Percentiles rank a stretch among this genome's conserved stretches.
phyloP scores from a whole-genome alignment of 2,888 invertebrate genomes.

The Drosophila pegasa region DNA sequence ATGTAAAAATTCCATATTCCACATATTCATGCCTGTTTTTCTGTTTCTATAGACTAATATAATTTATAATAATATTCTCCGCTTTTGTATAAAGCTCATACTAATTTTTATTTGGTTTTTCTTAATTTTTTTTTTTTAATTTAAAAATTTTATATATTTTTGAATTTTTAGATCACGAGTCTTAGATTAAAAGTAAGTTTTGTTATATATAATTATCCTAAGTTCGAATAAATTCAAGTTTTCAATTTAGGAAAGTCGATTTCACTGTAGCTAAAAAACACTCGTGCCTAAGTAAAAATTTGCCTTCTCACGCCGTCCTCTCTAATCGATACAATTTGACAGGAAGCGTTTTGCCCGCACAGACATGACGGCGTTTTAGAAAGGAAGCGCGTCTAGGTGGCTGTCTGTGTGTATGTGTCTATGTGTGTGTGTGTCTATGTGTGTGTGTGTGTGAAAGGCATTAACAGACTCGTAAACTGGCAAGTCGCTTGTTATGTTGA shows the following conservation, averaged over 20 bases:
- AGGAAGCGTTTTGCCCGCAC: slow-evolving; percentile 69
- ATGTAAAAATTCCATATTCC: too few relatives aligned
- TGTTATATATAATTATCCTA: too few relatives aligned
- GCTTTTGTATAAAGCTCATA: too few relatives aligned
- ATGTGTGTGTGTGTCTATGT: slow-evolving; percentile 16
- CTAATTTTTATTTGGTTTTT: too few relatives aligned
- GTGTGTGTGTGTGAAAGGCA: slow-evolving; percentile 54
- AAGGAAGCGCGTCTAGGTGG: slow-evolving; percentile 73
- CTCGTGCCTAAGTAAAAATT: background rate
- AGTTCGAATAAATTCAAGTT: too few relatives aligned
- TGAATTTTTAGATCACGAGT: too few relatives aligned
- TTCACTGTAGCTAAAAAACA: background rate
- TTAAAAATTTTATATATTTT: too few relatives aligned
- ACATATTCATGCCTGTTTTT: too few relatives aligned
- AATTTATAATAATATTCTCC: too few relatives aligned
- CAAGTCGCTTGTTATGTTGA: slow-evolving; percentile 80
- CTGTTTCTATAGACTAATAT: too few relatives aligned
- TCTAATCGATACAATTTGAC: slow-evolving; percentile 61
- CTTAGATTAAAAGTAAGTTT: too few relatives aligned
- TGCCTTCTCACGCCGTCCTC: slow-evolving; percentile 34
- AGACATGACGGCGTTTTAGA: slow-evolving; percentile 62
- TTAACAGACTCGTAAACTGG: slow-evolving; percentile 78
- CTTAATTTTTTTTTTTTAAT: too few relatives aligned
- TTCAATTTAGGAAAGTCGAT: background rate
- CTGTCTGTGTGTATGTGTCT: slow-evolving; percentile 36